Conservation (phyloP, 2,888 invertebrate genomes). For the Junonia oenone region DNA sequence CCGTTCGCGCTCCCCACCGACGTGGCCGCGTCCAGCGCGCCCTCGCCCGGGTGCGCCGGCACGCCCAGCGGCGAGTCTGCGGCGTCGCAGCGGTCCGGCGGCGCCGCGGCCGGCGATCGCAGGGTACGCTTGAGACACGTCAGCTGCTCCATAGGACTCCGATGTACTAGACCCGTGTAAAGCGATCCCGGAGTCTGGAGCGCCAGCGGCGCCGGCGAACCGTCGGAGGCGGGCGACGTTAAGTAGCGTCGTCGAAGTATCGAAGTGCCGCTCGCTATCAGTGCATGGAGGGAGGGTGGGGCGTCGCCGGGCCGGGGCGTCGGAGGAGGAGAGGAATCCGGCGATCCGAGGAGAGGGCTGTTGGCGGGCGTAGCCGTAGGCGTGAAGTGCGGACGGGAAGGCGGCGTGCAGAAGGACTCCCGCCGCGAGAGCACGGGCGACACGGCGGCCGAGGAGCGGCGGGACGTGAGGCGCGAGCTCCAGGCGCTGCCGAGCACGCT, state of each 20-base stretch:
- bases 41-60: conserved; percentile 81
- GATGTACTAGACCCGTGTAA: conserved; percentile 81
- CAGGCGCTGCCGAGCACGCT: conserved; percentile 77
- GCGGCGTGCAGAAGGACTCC: conserved; percentile 87
- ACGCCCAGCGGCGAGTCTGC: conserved; percentile 71
- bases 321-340: conserved; percentile 70
- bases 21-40: conserved; percentile 64
- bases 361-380: conserved; percentile 94
- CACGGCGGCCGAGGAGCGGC: conserved; percentile 71
- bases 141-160: conserved; percentile 89
- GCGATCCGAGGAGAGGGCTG: conserved; percentile 85
- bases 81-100: conserved; percentile 42
- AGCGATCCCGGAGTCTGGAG: conserved; percentile 80
- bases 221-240: conserved; percentile 78
- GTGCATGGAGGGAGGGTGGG: conserved; percentile 71
- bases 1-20: conserved; percentile 32
- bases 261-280: conserved; percentile 73
- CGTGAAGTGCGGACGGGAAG: conserved; percentile 84
- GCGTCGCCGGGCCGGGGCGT: conserved; percentile 83
- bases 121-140: conserved; percentile 83
- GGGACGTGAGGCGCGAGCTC: conserved; percentile 83
- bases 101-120: conserved; percentile 62
- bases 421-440: conserved; percentile 84
- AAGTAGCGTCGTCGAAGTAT: conserved; percentile 72
- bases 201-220: conserved; percentile 82